These are phyloP conservation scores for Ptychobarbus kaznakovi DNA, from an alignment of 2,797 vertebrate genomes.

Conservation along the genomic window DNA sequence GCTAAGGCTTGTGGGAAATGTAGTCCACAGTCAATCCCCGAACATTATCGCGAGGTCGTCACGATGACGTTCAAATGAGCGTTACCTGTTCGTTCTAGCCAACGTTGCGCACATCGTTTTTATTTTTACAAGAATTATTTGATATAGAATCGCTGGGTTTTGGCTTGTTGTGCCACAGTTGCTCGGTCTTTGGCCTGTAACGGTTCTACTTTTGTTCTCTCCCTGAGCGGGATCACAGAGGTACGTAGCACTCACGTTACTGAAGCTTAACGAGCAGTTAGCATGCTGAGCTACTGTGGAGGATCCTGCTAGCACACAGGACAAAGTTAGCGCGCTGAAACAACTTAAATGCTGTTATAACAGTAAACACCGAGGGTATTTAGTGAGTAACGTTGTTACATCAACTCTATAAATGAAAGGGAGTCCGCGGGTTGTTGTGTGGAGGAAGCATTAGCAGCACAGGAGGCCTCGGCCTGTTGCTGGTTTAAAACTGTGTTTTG, in stretches of 20 bases:
- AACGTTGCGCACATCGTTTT: conserved; percentile 52
- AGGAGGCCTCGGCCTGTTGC: conserved; percentile 37
- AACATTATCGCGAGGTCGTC: conserved; percentile 39
- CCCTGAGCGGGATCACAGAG: conserved; percentile 58
- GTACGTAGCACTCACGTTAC: conserved; percentile 47
- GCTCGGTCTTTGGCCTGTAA: background rate
- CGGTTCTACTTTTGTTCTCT: conserved; percentile 34
- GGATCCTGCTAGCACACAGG: conserved; percentile 2
- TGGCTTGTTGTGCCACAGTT: background rate
- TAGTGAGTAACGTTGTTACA: background rate
- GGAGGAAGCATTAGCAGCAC: background rate
- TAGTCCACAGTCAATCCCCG: conserved; percentile 40
- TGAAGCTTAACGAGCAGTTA: conserved; percentile 5
- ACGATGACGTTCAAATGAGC: conserved; percentile 42
- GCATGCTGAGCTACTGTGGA: conserved; percentile 15
- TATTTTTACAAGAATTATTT: background rate
- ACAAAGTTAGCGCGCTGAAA: background rate
- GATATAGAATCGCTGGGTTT: background rate
- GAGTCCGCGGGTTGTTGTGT: background rate
- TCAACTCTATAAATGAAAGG: background rate
- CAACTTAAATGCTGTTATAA: background rate
- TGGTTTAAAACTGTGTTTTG: background rate
- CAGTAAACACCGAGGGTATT: background rate
- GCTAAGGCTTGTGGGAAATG: conserved; percentile 48
- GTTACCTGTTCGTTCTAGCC: conserved; percentile 39